These are phyloP conservation scores for Dipodomys ordii DNA, from an alignment of 2,113 vertebrate genomes.

Conservation along the genomic window DNA sequence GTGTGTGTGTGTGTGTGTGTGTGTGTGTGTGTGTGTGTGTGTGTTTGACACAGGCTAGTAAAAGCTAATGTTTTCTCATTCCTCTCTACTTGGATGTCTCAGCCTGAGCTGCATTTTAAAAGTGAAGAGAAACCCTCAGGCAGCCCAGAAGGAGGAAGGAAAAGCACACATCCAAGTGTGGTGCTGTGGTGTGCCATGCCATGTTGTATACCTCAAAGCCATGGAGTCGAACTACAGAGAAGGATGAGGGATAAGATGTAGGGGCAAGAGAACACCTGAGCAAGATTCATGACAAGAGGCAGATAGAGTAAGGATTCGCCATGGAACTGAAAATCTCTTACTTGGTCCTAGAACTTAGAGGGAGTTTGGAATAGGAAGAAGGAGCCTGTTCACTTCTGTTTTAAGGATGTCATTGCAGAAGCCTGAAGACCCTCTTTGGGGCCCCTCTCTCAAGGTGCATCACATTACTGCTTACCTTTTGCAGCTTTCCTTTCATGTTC, in stretches of 20 bases:
- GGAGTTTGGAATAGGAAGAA: not conserved
- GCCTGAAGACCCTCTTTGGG: not conserved
- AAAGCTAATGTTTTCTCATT: not conserved
- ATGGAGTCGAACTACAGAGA: not conserved
- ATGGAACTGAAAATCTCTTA: not conserved
- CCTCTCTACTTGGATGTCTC: not conserved
- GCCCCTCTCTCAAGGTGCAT: no score
- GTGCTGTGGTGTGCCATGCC: not conserved
- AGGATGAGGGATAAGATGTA: not conserved
- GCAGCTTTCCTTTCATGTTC: no score
- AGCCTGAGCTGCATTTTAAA: slow-evolving; percentile 31
- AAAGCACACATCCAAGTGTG: not conserved
- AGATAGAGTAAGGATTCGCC: not conserved
- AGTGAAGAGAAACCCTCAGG: slow-evolving; percentile 8
- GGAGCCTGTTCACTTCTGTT: not conserved
- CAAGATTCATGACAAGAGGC: not conserved
- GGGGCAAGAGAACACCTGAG: not conserved
- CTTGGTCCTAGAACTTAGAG: not conserved
- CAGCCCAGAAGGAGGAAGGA: not conserved
- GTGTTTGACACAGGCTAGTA: not conserved
- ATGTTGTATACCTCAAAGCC: not conserved
- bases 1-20: no score
- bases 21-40: no score
- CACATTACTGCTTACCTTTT: no score
- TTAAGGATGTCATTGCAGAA: not conserved